A percentile compares a stretch with the other conserved stretches of the same genome.
These are phyloP conservation scores for Phycodurus eques DNA, from an alignment of 2,113 vertebrate species.

Conservation along the genomic window DNA sequence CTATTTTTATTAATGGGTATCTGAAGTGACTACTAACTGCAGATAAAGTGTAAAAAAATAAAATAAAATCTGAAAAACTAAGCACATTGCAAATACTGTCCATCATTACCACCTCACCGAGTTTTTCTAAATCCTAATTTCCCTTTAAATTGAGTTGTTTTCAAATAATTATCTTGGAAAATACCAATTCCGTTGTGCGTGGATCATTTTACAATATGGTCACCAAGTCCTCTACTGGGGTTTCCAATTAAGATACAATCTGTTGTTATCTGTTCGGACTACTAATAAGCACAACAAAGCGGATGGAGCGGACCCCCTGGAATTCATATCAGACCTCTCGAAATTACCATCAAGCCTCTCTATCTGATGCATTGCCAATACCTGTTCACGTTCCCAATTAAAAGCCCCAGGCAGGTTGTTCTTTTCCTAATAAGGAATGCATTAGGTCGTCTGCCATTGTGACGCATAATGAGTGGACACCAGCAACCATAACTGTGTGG, in stretches of 20 bases:
- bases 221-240: constrained; percentile 64
- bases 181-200: constrained; percentile 44
- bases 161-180: constrained; percentile 8
- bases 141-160: constrained; percentile 15
- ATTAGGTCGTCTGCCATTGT: constrained; percentile 40
- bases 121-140: constrained; percentile 1
- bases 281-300: constrained; percentile 76
- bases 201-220: constrained; percentile 65
- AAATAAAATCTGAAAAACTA: neutral
- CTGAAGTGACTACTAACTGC: too few relatives aligned
- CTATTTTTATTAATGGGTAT: too few relatives aligned
- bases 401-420: constrained; percentile 52
- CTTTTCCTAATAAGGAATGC: constrained; percentile 60
- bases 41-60: neutral
- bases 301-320: constrained; percentile 59
- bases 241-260: constrained; percentile 77
- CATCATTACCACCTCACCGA: neutral
- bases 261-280: constrained; percentile 71
- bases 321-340: constrained; percentile 73
- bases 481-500: constrained; percentile 36
- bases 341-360: constrained; percentile 62
- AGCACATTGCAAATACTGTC: neutral
- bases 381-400: constrained; percentile 63
- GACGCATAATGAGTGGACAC: constrained; percentile 32
- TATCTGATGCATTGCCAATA: constrained; percentile 68